These are phyloP conservation scores for Chlorodrepanis virens DNA, from an alignment of 2,113 vertebrate genomes.

Conservation along the genomic window DNA sequence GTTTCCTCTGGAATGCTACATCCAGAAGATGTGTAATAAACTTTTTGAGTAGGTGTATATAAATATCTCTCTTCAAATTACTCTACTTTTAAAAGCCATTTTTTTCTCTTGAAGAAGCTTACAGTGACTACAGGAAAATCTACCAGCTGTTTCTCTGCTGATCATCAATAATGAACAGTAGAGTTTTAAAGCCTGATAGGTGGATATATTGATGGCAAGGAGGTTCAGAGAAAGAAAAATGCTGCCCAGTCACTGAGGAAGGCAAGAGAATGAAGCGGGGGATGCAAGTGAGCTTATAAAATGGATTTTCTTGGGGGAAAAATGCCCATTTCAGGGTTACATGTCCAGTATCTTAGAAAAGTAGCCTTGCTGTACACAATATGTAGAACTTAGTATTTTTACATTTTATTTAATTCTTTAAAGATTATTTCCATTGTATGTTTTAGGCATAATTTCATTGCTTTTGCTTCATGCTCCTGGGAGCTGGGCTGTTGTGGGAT, in stretches of 20 bases:
- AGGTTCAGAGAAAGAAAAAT: neutral
- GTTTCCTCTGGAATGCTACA: neutral
- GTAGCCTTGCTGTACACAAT: neutral
- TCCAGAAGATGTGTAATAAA: neutral
- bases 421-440: neutral
- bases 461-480: neutral
- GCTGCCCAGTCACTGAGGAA: neutral
- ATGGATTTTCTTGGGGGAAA: neutral
- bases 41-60: neutral
- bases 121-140: neutral
- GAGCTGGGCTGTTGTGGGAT: neutral
- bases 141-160: neutral
- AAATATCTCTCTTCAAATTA: neutral
- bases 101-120: neutral
- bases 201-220: neutral
- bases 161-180: neutral
- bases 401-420: neutral
- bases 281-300: neutral
- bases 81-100: neutral
- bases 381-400: neutral
- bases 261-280: neutral
- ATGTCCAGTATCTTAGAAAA: neutral
- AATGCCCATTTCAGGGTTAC: neutral
- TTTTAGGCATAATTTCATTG: neutral
- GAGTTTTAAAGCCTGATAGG: slow-evolving; percentile 4